Conservation (phyloP, 2,113 vertebrate genomes). For the Empidonax traillii region DNA sequence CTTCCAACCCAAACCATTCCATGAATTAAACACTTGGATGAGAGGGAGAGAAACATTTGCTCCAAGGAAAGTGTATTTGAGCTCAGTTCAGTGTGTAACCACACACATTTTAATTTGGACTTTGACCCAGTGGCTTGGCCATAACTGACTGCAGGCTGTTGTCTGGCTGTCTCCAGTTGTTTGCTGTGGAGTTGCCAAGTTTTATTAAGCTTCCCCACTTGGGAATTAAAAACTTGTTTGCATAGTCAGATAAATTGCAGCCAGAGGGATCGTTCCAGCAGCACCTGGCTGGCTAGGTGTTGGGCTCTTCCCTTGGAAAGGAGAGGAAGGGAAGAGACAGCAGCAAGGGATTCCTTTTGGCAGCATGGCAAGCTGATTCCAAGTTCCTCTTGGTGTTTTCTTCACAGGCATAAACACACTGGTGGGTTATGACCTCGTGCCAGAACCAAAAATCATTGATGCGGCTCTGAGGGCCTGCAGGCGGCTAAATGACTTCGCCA, state of each 20-base stretch:
- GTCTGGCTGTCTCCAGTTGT: neutral
- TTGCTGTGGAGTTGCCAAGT: neutral
- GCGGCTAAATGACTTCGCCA: constrained; percentile 93
- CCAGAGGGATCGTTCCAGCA: neutral
- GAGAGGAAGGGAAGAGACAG: neutral
- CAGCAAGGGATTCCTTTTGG: neutral
- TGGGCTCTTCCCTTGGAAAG: neutral
- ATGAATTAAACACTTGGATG: neutral
- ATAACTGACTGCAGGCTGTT: neutral
- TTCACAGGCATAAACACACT: constrained; percentile 91
- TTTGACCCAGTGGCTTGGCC: neutral
- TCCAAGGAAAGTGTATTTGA: neutral
- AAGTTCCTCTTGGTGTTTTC: neutral
- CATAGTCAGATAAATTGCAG: neutral
- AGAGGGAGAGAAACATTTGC: fast-evolving
- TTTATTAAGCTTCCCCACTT: neutral
- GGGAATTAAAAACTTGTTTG: neutral
- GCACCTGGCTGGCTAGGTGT: neutral
- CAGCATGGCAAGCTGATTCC: neutral
- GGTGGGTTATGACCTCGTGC: constrained; percentile 94
- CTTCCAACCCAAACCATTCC: neutral
- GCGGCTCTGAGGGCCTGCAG: constrained; percentile 92
- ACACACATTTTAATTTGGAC: neutral
- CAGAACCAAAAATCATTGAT: constrained; percentile 97
- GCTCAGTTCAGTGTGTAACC: neutral